Conservation (phyloP, 2,113 vertebrate species). For the Passer montanus region DNA sequence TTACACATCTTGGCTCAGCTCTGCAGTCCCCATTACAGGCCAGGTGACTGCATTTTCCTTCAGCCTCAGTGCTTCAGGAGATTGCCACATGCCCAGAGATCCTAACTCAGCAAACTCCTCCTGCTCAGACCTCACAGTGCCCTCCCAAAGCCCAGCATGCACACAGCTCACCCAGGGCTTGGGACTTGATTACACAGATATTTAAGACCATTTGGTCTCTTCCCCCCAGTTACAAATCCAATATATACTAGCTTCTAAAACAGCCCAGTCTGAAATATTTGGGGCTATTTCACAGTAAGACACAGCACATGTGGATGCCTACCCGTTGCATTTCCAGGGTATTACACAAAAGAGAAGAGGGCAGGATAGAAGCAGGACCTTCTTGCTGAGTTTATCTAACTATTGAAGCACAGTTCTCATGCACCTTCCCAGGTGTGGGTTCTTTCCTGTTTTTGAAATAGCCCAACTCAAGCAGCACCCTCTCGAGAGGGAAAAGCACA, state of each 20-base stretch:
- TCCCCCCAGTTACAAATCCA: neutral
- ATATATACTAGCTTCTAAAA: neutral
- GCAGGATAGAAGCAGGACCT: neutral
- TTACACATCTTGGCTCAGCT: rapidly evolving
- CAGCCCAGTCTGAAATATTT: neutral
- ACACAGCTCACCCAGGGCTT: rapidly evolving
- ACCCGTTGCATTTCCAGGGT: neutral
- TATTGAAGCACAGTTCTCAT: neutral
- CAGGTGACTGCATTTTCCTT: neutral
- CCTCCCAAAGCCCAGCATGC: neutral
- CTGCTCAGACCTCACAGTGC: neutral
- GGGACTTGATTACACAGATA: neutral
- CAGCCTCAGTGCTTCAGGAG: neutral
- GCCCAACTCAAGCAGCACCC: neutral
- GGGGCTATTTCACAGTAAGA: neutral
- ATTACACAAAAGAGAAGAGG: neutral
- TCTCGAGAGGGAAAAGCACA: neutral
- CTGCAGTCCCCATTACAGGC: neutral
- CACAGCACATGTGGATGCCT: neutral
- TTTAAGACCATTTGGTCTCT: neutral
- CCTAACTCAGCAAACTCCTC: neutral
- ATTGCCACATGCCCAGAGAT: rapidly evolving
- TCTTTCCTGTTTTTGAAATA: neutral
- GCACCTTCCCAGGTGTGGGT: neutral
- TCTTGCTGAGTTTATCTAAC: neutral